Conservation (phyloP, 2,113 vertebrate species). For the Coryphaenoides rupestris region DNA sequence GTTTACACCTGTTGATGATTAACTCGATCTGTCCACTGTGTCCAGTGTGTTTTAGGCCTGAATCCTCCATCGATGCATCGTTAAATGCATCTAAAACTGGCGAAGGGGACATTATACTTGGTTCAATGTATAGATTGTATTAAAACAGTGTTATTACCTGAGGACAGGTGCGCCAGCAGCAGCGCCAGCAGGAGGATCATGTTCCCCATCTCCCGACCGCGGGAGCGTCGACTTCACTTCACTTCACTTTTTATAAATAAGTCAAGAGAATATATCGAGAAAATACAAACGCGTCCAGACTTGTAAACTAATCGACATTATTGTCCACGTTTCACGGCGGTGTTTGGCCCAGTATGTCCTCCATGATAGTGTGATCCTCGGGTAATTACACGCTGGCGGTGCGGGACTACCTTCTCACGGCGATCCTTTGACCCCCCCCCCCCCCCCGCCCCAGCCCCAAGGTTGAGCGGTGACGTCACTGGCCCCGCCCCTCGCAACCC, state of each 20-base stretch:
- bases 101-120: accelerated
- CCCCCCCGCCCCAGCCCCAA: slow-evolving; percentile 23
- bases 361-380: too few relatives aligned
- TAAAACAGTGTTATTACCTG: slow-evolving; percentile 63
- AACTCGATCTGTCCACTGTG: slow-evolving; percentile 41
- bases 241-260: slow-evolving; percentile 25
- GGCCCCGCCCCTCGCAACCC: slow-evolving; percentile 34
- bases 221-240: slow-evolving; percentile 23
- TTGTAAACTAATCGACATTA: slow-evolving; percentile 15
- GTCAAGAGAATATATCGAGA: slow-evolving; percentile 6
- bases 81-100: not conserved
- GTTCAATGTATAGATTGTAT: not conserved
- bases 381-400: too few relatives aligned
- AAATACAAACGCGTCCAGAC: not conserved
- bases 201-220: slow-evolving; percentile 58
- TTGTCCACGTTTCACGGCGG: not conserved
- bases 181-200: slow-evolving; percentile 48
- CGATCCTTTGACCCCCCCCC: slow-evolving; percentile 11
- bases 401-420: slow-evolving; percentile 3
- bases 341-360: too few relatives aligned
- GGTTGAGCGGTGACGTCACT: slow-evolving; percentile 64
- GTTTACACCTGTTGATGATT: slow-evolving; percentile 65
- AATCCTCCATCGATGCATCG: not conserved
- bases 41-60: not conserved
- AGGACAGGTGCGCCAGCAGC: slow-evolving; percentile 53